These are phyloP conservation scores for Albula glossodonta DNA, from an alignment of 2,113 vertebrate genomes.

Conservation along the genomic window DNA sequence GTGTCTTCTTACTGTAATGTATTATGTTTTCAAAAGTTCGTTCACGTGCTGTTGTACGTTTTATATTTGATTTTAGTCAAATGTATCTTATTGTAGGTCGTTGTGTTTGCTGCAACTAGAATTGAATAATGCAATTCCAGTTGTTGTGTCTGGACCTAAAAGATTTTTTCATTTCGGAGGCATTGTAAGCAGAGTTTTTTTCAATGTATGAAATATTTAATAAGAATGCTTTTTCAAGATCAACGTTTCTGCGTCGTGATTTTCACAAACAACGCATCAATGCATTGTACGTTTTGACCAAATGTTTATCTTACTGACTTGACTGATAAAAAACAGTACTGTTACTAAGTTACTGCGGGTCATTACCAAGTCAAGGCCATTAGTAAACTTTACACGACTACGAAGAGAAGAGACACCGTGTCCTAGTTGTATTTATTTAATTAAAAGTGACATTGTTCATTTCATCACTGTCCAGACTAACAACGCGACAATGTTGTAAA, in stretches of 20 bases:
- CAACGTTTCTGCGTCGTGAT: constrained; percentile 50
- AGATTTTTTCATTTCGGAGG: constrained; percentile 41
- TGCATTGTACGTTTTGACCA: constrained; percentile 53
- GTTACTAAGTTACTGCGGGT: constrained; percentile 62
- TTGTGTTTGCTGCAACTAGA: constrained; percentile 45
- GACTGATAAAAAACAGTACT: constrained; percentile 36
- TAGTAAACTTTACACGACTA: constrained; percentile 69
- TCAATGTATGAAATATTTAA: constrained; percentile 59
- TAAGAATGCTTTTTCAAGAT: constrained; percentile 63
- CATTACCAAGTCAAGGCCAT: constrained; percentile 68
- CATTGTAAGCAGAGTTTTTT: constrained; percentile 51
- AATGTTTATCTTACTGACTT: constrained; percentile 59
- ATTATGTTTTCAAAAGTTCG: constrained; percentile 49
- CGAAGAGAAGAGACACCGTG: constrained; percentile 64
- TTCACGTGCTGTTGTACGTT: constrained; percentile 45
- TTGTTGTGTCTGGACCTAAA: constrained; percentile 38
- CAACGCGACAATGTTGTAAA: constrained; percentile 54
- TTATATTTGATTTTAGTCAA: constrained; percentile 49
- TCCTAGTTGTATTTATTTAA: constrained; percentile 72
- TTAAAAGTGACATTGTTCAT: constrained; percentile 76
- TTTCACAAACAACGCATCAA: constrained; percentile 55
- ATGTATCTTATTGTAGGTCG: constrained; percentile 43
- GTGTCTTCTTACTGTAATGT: constrained; percentile 49
- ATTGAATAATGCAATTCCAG: constrained; percentile 27
- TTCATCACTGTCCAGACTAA: constrained; percentile 68